Conservation (phyloP, 2,888 invertebrate species). For the Amphiduros pacificus region DNA sequence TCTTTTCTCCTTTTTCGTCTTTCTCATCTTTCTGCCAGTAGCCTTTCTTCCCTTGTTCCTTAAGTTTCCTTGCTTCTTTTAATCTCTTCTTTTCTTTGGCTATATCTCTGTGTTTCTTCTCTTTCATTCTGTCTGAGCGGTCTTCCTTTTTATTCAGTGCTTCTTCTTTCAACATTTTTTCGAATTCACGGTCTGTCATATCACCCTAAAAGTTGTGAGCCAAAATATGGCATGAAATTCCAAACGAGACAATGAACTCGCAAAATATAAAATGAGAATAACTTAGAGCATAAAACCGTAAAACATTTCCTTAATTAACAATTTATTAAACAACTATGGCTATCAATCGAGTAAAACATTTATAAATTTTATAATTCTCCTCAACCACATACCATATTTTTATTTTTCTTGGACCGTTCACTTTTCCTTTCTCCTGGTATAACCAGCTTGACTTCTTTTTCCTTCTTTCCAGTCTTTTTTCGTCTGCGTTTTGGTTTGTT, state of each 20-base stretch:
- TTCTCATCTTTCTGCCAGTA: slow-evolving; percentile 13
- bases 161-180: slow-evolving; percentile 31
- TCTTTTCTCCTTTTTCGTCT: slow-evolving; percentile 8
- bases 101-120: slow-evolving; percentile 3
- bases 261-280: no score
- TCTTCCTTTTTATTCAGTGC: slow-evolving; percentile 19
- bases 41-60: slow-evolving; percentile 1
- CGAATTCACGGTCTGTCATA: slow-evolving; percentile 33
- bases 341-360: no score
- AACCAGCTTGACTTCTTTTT: background rate
- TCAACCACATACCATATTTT: background rate
- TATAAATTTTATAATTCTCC: no score
- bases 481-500: background rate
- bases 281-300: no score
- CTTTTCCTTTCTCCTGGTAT: slow-evolving; percentile 37
- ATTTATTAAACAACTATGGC: no score
- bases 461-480: background rate
- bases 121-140: slow-evolving; percentile 10
- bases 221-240: no score
- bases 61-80: background rate
- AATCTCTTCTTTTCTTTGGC: background rate
- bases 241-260: no score
- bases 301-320: no score
- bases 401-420: slow-evolving; percentile 19
- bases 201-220: no score